These are phyloP conservation scores for Enoplosus armatus DNA, from an alignment of 2,797 vertebrate species.

Conservation along the genomic window DNA sequence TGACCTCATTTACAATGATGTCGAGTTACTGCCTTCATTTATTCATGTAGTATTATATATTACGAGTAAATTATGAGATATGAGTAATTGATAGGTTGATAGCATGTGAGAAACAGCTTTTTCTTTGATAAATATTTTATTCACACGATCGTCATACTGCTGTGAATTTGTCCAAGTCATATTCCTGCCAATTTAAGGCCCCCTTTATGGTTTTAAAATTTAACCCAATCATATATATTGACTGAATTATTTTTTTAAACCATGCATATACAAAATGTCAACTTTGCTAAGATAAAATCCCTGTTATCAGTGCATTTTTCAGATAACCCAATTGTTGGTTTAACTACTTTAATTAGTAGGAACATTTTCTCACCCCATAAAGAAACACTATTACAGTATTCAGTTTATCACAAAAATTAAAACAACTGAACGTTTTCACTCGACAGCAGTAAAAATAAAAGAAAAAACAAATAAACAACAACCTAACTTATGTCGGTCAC, in stretches of 20 bases:
- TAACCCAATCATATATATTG: background rate
- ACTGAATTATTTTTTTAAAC: background rate
- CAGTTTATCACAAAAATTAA: too few relatives aligned
- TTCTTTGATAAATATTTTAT: background rate
- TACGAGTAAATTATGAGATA: background rate
- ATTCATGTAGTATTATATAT: background rate
- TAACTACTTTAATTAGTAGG: background rate
- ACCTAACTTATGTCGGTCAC: background rate
- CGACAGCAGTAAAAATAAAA: background rate
- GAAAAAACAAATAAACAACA: background rate
- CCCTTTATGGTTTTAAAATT: background rate
- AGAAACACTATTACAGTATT: too few relatives aligned
- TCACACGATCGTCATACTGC: background rate
- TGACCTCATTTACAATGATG: too few relatives aligned
- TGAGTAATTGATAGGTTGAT: background rate
- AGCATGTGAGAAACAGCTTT: background rate
- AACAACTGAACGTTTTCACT: too few relatives aligned
- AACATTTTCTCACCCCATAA: background rate
- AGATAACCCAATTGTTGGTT: background rate
- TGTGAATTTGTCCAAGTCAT: background rate
- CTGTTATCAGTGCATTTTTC: background rate
- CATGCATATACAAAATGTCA: background rate
- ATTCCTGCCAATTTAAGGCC: background rate
- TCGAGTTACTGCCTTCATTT: background rate
- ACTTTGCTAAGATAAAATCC: background rate